These are phyloP conservation scores for Dryococelus australis DNA, from an alignment of 2,888 invertebrate species.

Conservation along the genomic window DNA sequence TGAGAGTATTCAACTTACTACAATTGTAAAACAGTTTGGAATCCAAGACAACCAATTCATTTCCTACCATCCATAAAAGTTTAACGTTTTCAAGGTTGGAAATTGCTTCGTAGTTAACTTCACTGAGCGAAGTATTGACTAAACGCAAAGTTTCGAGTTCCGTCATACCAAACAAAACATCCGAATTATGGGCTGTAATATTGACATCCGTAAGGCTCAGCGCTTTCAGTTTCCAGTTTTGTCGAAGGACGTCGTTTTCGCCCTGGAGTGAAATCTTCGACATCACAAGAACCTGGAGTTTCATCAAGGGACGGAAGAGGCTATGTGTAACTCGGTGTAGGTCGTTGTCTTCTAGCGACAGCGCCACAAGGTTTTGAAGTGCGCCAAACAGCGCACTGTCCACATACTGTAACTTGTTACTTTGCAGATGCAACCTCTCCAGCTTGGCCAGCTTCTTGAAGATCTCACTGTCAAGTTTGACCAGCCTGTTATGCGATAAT, in stretches of 20 bases:
- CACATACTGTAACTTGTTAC: not conserved
- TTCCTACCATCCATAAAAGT: not conserved
- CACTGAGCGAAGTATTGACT: too few relatives aligned
- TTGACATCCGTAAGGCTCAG: too few relatives aligned
- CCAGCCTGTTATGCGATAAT: not conserved
- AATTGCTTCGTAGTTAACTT: too few relatives aligned
- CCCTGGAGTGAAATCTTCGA: not conserved
- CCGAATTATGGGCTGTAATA: too few relatives aligned
- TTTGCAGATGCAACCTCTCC: not conserved
- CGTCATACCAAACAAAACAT: too few relatives aligned
- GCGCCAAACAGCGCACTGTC: not conserved
- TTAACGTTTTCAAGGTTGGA: too few relatives aligned
- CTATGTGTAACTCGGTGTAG: not conserved
- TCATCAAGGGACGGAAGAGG: not conserved
- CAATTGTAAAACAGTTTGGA: not conserved
- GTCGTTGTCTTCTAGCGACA: not conserved
- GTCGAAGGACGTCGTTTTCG: not conserved
- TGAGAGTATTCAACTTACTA: not conserved
- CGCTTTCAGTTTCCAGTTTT: not conserved
- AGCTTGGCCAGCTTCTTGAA: not conserved
- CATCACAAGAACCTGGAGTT: not conserved
- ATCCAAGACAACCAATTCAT: not conserved
- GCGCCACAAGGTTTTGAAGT: not conserved
- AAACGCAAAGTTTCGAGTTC: too few relatives aligned
- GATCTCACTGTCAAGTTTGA: not conserved